Percentiles rank a stretch among this genome's conserved stretches.
Conservation (phyloP, 2,888 invertebrate genomes). For the Epinotia nisella region DNA sequence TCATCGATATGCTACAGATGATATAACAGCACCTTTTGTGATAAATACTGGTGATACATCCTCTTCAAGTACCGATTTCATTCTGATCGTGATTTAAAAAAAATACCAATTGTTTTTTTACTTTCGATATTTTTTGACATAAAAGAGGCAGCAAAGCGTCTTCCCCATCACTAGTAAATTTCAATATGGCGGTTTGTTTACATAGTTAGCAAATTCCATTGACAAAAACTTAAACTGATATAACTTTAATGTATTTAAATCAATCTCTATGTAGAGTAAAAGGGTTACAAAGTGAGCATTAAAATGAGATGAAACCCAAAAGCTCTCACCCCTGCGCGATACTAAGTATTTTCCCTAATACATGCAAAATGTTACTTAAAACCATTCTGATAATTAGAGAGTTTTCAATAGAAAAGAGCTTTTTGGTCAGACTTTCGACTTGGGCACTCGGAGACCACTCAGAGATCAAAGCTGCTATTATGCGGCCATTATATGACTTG, state of each 20-base stretch:
- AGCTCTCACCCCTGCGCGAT: not conserved
- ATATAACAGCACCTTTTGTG: too few relatives aligned
- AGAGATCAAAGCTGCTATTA: constrained; percentile 32
- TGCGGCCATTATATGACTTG: constrained; percentile 24
- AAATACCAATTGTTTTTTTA: too few relatives aligned
- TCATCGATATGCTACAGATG: too few relatives aligned
- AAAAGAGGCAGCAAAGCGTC: too few relatives aligned
- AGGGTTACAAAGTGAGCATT: not conserved
- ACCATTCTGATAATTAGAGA: constrained; percentile 10
- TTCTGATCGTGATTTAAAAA: too few relatives aligned
- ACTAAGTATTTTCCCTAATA: not conserved
- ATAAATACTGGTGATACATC: too few relatives aligned
- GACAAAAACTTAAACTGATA: too few relatives aligned
- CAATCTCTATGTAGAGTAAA: not conserved
- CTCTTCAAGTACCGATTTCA: too few relatives aligned
- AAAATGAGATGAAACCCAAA: not conserved
- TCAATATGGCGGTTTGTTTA: too few relatives aligned
- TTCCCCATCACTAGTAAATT: too few relatives aligned
- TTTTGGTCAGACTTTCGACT: constrained; percentile 32
- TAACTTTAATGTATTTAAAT: not conserved
- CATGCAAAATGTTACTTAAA: not conserved
- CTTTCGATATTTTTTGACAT: too few relatives aligned
- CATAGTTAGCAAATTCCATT: not conserved
- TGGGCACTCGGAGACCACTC: constrained; percentile 6
- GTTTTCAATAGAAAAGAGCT: constrained; percentile 19